These are phyloP conservation scores for Apus apus DNA, from an alignment of 2,113 vertebrate species.

Conservation along the genomic window DNA sequence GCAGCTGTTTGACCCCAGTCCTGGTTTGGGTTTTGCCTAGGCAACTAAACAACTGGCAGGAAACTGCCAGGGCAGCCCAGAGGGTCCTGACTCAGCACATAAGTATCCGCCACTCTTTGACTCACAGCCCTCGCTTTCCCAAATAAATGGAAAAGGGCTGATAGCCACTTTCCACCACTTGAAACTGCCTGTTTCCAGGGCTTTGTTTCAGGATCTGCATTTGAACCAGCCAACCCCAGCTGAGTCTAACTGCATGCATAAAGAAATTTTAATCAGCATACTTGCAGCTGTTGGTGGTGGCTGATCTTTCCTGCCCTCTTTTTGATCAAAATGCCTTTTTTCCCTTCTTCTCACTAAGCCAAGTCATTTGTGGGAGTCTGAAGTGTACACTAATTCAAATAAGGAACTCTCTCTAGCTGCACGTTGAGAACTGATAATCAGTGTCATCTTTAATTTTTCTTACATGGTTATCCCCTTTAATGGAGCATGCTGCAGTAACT, in stretches of 20 bases:
- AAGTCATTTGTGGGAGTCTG: background rate
- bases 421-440: conserved; percentile 28
- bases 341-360: background rate
- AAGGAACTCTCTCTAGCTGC: background rate
- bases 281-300: background rate
- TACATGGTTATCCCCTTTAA: conserved; percentile 16
- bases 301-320: background rate
- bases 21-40: background rate
- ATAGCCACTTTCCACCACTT: background rate
- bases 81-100: conserved; percentile 24
- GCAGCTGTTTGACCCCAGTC: background rate
- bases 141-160: background rate
- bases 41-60: background rate
- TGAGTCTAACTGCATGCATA: background rate
- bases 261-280: conserved; percentile 25
- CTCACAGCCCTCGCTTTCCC: background rate
- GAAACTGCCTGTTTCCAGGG: background rate
- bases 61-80: background rate
- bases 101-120: background rate
- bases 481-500: conserved; percentile 13
- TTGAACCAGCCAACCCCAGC: background rate
- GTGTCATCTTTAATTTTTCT: conserved; percentile 34
- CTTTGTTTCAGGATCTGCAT: background rate
- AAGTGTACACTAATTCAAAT: background rate
- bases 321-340: background rate